Percentiles rank a stretch among this genome's conserved stretches.
Conservation (phyloP, 2,113 vertebrate species). For the Actenoides lindsayi region DNA sequence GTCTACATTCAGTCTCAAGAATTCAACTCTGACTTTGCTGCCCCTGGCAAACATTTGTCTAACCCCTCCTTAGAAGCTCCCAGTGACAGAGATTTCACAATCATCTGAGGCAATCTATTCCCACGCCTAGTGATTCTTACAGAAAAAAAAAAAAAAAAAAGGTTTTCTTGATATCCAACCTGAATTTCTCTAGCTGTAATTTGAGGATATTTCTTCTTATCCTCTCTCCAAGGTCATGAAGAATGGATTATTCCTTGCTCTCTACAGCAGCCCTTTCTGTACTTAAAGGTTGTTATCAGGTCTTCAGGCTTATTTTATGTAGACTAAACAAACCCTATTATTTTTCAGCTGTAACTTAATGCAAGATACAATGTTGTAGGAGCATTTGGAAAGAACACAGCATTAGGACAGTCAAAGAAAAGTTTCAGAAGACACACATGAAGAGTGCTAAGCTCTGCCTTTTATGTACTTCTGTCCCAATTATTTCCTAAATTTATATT, state of each 20-base stretch:
- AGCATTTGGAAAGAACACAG: not conserved
- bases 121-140: not conserved
- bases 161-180: not conserved
- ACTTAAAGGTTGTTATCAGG: not conserved
- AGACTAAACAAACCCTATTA: slow-evolving; percentile 30
- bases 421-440: not conserved
- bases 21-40: not conserved
- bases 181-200: slow-evolving; percentile 9
- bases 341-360: not conserved
- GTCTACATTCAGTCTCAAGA: not conserved
- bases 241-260: not conserved
- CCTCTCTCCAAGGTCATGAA: slow-evolving; percentile 9
- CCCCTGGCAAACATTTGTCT: not conserved
- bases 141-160: not conserved
- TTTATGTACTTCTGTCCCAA: not conserved
- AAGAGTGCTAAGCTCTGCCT: not conserved
- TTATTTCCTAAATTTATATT: not conserved
- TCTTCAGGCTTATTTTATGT: slow-evolving; percentile 10
- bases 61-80: not conserved
- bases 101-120: slow-evolving; percentile 9
- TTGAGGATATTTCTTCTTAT: not conserved
- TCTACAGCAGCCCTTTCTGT: not conserved
- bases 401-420: not conserved
- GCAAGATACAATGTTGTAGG: not conserved
- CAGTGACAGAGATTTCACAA: not conserved